Base-by-base conservation (phyloP, 1,140 invertebrate genomes). In the Habropoda laboriosa region DNA sequence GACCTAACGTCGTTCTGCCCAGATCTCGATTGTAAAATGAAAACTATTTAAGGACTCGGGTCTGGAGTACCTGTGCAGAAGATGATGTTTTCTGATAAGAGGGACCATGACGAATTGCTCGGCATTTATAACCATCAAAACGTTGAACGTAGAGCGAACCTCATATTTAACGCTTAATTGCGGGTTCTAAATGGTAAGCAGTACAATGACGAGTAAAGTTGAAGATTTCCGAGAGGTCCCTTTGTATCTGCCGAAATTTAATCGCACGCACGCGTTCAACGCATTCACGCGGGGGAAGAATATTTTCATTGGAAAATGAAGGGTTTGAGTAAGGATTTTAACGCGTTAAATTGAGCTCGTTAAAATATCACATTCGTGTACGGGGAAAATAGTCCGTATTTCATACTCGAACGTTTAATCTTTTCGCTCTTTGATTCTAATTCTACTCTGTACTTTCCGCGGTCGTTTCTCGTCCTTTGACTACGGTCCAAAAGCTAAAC, bases 11-110 rank as follows among this genome's bases (percentile, higher is more conserved):
- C 2, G 30, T 8, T 12, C 38, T 68, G 32, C 64, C 47, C 18
- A 24, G 30, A 68, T 68, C 64, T 51, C 47, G 21, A 35, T 35
- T 16, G 47, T 30, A 18, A 32, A 68, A 51, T 35, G 30, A 35
- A 45, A 30, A 35, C 47, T 53, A 24, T 35, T 68, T 51, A 51
- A 68, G 30, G 64, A 7, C 42, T 45, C 58, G 58, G 35, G n/a
- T 51, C 21, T n/a, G 32, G 32, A 35, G 16, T n/a, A n/a, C n/a
- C 13, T 18, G 24, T 24, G 30, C 21, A 6, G 2, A 3, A 32
- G 64, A 68, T 68, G 35, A 68, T 68, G 30, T 51, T 68, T 53
- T n/a, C 64, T 18, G 64, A 68, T 68, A 68, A 68, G 21, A 18
- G 1, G n/a, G 0, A 6, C n/a, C 45, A 16, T 68, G 64, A 68